Percentiles rank a stretch among this genome's conserved stretches.
Conservation (phyloP, 2,113 vertebrate genomes). For the Alligator sinensis region DNA sequence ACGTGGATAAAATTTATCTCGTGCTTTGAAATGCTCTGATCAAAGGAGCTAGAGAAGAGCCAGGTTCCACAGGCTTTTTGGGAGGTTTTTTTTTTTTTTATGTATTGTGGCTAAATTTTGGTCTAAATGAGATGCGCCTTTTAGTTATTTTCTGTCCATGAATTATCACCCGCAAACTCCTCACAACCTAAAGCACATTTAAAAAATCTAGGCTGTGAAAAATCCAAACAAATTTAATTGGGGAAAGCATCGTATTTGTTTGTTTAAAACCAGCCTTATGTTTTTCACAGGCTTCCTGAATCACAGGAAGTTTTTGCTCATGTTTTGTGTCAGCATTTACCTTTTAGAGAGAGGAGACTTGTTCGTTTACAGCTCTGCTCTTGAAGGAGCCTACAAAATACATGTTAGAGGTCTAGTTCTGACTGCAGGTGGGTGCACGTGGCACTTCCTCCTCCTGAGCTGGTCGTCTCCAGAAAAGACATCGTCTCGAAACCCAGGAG, state of each 20-base stretch:
- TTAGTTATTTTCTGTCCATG: neutral
- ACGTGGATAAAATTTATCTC: neutral
- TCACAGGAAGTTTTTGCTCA: rapidly evolving
- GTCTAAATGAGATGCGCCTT: neutral
- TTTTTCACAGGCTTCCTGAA: rapidly evolving
- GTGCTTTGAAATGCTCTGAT: neutral
- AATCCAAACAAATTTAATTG: too few species aligned
- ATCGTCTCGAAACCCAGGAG: neutral
- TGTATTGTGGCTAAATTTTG: neutral
- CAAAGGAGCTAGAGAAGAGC: neutral
- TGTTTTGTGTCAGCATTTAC: neutral
- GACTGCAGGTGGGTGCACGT: neutral
- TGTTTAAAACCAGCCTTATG: too few species aligned
- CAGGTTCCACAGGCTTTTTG: neutral
- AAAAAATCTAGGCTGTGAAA: neutral
- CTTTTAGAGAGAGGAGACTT: too few species aligned
- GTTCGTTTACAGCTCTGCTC: neutral
- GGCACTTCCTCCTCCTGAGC: neutral
- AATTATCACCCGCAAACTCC: neutral
- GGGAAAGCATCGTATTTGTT: too few species aligned
- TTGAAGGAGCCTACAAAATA: neutral
- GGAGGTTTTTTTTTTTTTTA: neutral
- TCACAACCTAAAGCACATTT: neutral
- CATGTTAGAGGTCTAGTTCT: rapidly evolving
- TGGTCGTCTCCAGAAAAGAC: neutral